Evolutionary conservation across 2,113 vertebrate genomes (phyloP), one percentile per base, ranked within the genome.

Genomic region (Dunckerocampus dactyliophorus): DNA sequence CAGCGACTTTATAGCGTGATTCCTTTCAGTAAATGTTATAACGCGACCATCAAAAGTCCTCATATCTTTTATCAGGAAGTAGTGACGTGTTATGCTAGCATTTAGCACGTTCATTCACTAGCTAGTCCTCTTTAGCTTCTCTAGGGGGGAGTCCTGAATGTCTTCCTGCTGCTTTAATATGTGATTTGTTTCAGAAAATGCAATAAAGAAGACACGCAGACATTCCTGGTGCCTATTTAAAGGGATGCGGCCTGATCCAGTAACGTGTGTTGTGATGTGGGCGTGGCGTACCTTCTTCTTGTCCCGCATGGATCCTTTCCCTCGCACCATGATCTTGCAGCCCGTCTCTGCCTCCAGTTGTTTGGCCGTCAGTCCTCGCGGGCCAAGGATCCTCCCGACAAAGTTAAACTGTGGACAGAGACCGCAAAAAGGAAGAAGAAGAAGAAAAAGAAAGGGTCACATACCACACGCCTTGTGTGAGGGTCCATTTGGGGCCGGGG

Each of bases 271-370:
- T 5, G 24, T 2, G 31, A 34, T 34, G 31, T 34, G 31, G 31
- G 31, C 51, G 9, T 13, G 19, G 14, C 48, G 20, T 86, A 97
- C 97, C 95, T 99, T 99, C 86, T 99, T 99, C 85, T 99, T 99
- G 90, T 99, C 97, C 74, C 97, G 93, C 97, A 98, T 99, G 62
- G 97, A 99, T 75, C 95, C 95, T 85, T 98, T 98, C 69, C 97
- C 97, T 92, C 97, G 95, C 77, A 99, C 97, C 97, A 99, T 99
- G 65, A 99, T 99, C 88, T 99, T 99, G 88, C 97, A 99, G 88
- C 97, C 97, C 13, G 97, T 99, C 89, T 99, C 97, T 62, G 97
- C 95, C 77, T 99, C 97, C 78, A 98, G 92, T 64, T 98, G 96
- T 77, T 99, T 99, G 61, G 97, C 97, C 47, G 97, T 99, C 81